phyloP scores from a whole-genome alignment of 2,797 vertebrate species.

The Micropoecilia bifurca region DNA sequence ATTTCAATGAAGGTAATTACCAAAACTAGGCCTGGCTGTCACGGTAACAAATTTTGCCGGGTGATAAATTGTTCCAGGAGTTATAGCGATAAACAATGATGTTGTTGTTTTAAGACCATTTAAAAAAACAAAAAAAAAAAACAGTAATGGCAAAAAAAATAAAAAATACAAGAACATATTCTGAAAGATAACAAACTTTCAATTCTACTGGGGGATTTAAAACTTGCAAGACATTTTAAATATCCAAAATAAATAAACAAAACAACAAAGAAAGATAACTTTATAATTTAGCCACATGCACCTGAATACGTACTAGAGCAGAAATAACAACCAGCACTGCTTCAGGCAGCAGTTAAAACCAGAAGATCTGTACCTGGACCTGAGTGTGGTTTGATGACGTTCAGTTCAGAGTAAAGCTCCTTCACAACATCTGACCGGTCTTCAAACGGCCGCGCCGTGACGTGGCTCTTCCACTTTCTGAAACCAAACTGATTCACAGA shows the following conservation, averaged over 20 bases:
- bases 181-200: no score
- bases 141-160: no score
- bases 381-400: slow-evolving; percentile 75
- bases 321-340: neutral
- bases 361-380: slow-evolving; percentile 64
- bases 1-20: neutral
- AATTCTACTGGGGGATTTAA: no score
- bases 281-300: neutral
- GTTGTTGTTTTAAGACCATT: no score
- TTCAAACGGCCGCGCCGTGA: slow-evolving; percentile 87
- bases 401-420: slow-evolving; percentile 91
- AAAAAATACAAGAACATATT: no score
- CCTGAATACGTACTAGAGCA: neutral
- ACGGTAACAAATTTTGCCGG: no score
- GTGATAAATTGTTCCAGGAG: no score
- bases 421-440: slow-evolving; percentile 89
- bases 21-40: no score
- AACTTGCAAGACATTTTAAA: no score
- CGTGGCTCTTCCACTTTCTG: slow-evolving; percentile 94
- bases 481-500: slow-evolving; percentile 86
- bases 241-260: no score
- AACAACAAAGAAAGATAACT: neutral
- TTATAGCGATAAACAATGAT: no score
- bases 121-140: no score
- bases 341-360: neutral